These are phyloP conservation scores for Nasua narica DNA, from an alignment of 2,797 vertebrate genomes.

Conservation along the genomic window DNA sequence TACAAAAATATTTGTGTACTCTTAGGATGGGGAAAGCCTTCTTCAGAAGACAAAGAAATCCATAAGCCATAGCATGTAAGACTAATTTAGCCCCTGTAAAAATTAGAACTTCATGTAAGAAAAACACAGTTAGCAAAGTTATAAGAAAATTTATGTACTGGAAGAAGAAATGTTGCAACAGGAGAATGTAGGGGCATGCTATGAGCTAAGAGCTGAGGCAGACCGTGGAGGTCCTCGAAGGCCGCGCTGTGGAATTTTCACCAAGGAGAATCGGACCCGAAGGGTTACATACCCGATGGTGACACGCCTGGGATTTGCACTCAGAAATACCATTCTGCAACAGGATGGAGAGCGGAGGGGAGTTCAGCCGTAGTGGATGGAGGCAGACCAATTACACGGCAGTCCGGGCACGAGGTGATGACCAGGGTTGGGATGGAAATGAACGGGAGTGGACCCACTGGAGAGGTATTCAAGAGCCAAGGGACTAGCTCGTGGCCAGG, in stretches of 20 bases:
- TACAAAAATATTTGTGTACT: neutral
- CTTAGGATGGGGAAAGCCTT: neutral
- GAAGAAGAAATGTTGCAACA: neutral
- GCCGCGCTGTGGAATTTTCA: rapidly evolving
- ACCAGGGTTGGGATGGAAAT: neutral
- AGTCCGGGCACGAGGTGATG: neutral
- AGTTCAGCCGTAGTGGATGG: too few species aligned
- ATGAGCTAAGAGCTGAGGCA: neutral
- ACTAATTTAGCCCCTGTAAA: neutral
- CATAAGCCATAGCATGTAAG: neutral
- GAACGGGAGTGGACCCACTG: neutral
- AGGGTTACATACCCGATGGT: neutral
- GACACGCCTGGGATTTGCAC: neutral
- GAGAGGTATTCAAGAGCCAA: neutral
- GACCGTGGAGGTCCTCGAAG: neutral
- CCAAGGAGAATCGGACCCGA: neutral
- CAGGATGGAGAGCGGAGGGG: neutral
- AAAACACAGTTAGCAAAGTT: neutral
- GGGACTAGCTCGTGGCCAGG: too few species aligned
- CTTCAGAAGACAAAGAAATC: neutral
- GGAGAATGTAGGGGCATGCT: neutral
- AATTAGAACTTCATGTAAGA: neutral
- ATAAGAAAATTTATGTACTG: neutral
- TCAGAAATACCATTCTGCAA: neutral
- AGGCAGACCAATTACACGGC: neutral